phyloP scores from a whole-genome alignment of 2,797 vertebrate species.

The Pipistrellus nathusii region DNA sequence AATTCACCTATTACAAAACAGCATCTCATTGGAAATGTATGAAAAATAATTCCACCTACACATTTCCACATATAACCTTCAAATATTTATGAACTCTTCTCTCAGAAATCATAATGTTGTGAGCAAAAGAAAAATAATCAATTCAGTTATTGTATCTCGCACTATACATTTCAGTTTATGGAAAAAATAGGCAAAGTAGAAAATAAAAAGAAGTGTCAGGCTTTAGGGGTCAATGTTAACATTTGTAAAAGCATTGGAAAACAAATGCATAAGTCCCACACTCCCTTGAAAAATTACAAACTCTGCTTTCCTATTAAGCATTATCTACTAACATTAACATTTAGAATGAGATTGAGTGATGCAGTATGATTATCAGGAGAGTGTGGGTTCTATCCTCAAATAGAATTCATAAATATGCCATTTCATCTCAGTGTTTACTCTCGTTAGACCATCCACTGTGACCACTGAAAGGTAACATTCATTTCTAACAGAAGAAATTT shows the following conservation, averaged over 20 bases:
- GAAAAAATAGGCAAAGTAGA: background rate
- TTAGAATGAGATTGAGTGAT: background rate
- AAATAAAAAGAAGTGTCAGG: background rate
- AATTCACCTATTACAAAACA: background rate
- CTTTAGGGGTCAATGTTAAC: background rate
- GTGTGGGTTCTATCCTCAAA: background rate
- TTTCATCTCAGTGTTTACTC: background rate
- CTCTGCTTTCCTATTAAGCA: background rate
- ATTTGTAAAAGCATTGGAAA: background rate
- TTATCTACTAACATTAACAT: background rate
- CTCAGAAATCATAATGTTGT: background rate
- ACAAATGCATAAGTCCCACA: background rate
- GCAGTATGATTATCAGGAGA: background rate
- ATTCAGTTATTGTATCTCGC: background rate
- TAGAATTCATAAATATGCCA: background rate
- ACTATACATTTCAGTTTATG: background rate
- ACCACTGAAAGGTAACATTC: background rate
- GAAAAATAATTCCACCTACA: constrained; percentile 36
- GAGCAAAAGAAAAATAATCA: background rate
- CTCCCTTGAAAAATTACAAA: background rate
- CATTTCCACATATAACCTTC: background rate
- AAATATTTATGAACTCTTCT: background rate
- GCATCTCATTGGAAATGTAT: background rate
- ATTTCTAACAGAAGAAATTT: background rate
- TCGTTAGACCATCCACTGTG: background rate